Conservation (phyloP, 2,888 invertebrate species). For the Eremobia ochroleuca region DNA sequence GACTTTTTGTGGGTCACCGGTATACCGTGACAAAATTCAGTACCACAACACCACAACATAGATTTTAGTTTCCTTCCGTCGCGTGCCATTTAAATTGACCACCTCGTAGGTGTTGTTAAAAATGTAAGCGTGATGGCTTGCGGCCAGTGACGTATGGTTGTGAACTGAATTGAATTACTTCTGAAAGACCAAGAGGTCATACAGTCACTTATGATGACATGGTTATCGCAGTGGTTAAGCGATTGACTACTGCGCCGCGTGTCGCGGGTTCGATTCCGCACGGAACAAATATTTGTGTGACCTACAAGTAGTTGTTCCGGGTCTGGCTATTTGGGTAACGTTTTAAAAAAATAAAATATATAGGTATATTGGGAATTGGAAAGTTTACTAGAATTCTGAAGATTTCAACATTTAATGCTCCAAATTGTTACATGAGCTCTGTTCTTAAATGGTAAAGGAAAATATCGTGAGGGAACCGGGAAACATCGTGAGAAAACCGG, state of each 20-base stretch:
- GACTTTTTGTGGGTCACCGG: not conserved
- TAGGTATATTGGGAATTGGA: no score
- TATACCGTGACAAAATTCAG: no score
- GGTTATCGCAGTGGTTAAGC: no score
- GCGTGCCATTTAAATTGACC: conserved; percentile 40
- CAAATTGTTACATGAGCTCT: not conserved
- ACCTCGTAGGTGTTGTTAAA: conserved; percentile 47
- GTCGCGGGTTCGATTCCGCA: no score
- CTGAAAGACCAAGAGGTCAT: not conserved
- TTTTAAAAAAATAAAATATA: no score
- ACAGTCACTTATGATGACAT: no score
- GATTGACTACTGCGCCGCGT: no score
- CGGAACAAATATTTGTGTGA: no score
- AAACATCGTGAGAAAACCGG: not conserved
- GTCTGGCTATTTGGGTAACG: no score
- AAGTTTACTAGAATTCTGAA: not conserved
- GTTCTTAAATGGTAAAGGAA: not conserved
- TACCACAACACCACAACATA: no score
- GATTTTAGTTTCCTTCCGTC: conserved; percentile 36
- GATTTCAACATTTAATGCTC: not conserved
- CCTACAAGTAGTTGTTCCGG: no score
- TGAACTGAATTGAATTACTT: conserved; percentile 39
- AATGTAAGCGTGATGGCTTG: conserved; percentile 41
- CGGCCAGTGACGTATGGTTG: conserved; percentile 28
- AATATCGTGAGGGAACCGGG: not conserved